These are phyloP conservation scores for Promerops cafer DNA, from an alignment of 2,113 vertebrate species.

Conservation along the genomic window DNA sequence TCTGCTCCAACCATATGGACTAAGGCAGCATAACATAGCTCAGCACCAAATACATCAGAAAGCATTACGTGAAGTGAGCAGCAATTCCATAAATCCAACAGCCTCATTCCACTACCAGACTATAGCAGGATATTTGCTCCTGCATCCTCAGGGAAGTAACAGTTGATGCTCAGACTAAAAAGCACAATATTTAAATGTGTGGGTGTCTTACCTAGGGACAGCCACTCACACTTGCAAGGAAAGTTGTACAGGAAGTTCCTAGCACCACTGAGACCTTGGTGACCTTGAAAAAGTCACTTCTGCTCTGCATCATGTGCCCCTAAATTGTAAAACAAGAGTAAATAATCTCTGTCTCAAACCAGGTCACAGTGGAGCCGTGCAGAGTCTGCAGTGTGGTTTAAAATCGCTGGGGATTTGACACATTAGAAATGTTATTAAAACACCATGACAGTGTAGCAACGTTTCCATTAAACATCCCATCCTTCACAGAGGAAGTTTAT, in stretches of 20 bases:
- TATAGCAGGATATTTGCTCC: neutral
- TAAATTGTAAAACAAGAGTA: neutral
- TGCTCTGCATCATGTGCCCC: neutral
- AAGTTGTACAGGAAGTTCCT: neutral
- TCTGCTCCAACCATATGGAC: constrained; percentile 52
- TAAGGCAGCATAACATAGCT: constrained; percentile 43
- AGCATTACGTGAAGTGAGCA: constrained; percentile 46
- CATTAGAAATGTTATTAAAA: constrained; percentile 52
- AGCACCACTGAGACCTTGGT: neutral
- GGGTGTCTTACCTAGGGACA: neutral
- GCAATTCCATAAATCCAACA: constrained; percentile 26
- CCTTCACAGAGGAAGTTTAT: constrained; percentile 40
- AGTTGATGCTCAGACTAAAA: neutral
- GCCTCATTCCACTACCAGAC: neutral
- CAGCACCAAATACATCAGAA: constrained; percentile 45
- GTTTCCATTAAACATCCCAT: constrained; percentile 56
- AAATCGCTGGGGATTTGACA: constrained; percentile 17
- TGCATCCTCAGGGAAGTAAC: neutral
- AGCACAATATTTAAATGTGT: neutral
- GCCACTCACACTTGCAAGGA: neutral
- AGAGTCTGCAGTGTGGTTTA: neutral
- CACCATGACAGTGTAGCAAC: neutral
- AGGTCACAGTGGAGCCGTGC: neutral
- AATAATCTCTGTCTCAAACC: neutral
- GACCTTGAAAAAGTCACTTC: neutral